These are phyloP conservation scores for Ciconia stormi DNA, from an alignment of 2,113 vertebrate species.

Conservation along the genomic window DNA sequence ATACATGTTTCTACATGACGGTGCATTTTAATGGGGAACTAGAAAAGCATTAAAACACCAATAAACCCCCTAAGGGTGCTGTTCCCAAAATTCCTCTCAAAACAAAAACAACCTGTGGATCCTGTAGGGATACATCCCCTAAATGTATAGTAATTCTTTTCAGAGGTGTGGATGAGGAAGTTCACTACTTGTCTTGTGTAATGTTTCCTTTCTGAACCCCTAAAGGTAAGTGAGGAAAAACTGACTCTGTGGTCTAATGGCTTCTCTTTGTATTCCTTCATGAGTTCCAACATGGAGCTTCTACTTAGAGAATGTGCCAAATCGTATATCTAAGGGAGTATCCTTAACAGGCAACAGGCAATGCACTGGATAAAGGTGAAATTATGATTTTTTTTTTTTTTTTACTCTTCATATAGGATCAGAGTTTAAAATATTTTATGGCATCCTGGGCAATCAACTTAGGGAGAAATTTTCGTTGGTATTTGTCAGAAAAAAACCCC, in stretches of 20 bases:
- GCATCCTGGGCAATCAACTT: background rate
- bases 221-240: background rate
- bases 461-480: background rate
- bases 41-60: background rate
- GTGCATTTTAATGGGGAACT: background rate
- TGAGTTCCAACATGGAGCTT: background rate
- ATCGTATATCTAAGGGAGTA: background rate
- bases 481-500: background rate
- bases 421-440: background rate
- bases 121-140: background rate
- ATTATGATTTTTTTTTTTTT: background rate
- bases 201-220: background rate
- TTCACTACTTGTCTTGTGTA: background rate
- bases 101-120: background rate
- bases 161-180: background rate
- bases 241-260: background rate
- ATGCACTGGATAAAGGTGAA: background rate
- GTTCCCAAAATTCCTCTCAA: background rate
- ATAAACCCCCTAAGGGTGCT: background rate
- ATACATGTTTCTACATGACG: background rate
- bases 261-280: background rate
- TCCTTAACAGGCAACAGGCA: background rate
- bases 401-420: background rate
- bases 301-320: background rate
- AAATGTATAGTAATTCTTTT: background rate